Evolutionary conservation across 2,888 invertebrate genomes (phyloP), one percentile per base, ranked within the genome.

Genomic region (Anaspis maculata): DNA sequence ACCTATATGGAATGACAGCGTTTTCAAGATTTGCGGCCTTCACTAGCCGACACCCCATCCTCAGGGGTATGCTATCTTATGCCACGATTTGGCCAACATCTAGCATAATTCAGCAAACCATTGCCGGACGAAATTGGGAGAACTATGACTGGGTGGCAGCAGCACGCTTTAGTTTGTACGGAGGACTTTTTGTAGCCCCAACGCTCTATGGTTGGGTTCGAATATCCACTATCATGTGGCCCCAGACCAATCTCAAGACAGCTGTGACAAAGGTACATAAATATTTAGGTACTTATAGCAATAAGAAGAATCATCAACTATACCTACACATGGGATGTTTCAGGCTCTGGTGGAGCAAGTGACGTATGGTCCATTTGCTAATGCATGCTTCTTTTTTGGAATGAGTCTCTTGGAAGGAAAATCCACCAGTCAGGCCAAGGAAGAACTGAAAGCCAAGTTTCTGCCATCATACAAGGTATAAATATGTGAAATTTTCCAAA

Each of bases 111-210:
- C 83, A 83, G 58, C 83, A 84, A 66, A 72, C 74, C 6, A 71
- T 80, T 42, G 74, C 77, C 53, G 79, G 79, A 28, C 77, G 72
- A 67, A 66, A 64, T 29, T 68, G 71, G 62, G 73, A 79, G 71
- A 68, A 71, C 68, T 79, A 74, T 56, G 80, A 82, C 53, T 80
- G 78, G 77, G 70, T 67, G 62, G 74, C 83, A 56, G 76, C 78
- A 44, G 63, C 77, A 21, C 71, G 86, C 39, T 89, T 81, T 65
- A 78, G 83, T 52, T 52, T 86, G 29, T 87, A 83, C 61, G 88
- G 87, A n/a, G 77, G 82, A 4, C 73, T 82, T 27, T 85, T 82
- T 62, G 83, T 84, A 12, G 88, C 87, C 1, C 88, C 88, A 9
- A 83, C 84, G 3, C 64, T 88, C 0, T 87, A 84, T 54, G 73